phyloP scores from a whole-genome alignment of 2,797 vertebrate genomes.

The Sebastes cheni region DNA sequence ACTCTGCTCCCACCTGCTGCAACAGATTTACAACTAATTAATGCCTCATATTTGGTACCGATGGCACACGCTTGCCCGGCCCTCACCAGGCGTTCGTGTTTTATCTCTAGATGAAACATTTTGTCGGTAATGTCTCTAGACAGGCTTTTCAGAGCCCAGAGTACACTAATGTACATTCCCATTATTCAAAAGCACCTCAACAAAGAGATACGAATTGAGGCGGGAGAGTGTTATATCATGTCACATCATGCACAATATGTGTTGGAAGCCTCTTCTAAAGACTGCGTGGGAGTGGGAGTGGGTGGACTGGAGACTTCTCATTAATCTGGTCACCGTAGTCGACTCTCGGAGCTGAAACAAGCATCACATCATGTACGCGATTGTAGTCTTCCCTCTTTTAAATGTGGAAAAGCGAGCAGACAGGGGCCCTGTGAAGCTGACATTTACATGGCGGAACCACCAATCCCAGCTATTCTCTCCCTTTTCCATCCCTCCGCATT shows the following conservation, averaged over 20 bases:
- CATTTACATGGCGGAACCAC: constrained; percentile 5
- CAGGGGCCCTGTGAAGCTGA: background rate
- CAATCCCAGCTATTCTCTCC: background rate
- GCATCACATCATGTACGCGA: background rate
- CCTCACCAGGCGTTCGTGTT: constrained; percentile 36
- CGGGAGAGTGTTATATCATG: constrained; percentile 58
- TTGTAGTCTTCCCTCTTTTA: constrained; percentile 19
- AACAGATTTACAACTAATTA: constrained; percentile 47
- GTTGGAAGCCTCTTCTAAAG: constrained; percentile 55
- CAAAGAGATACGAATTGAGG: constrained; percentile 51
- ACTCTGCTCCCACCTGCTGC: background rate
- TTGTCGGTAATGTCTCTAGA: constrained; percentile 57
- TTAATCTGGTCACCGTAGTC: constrained; percentile 57
- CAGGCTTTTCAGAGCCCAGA: constrained; percentile 44
- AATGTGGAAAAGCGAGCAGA: constrained; percentile 23
- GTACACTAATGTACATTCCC: constrained; percentile 47
- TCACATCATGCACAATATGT: constrained; percentile 50
- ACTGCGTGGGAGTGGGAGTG: constrained; percentile 55
- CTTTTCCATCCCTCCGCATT: constrained; percentile 4
- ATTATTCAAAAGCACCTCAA: constrained; percentile 64
- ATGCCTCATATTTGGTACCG: constrained; percentile 8
- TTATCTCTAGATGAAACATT: constrained; percentile 59
- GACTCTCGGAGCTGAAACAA: constrained; percentile 12
- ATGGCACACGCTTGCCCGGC: constrained; percentile 6
- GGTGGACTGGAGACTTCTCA: constrained; percentile 54